These are phyloP conservation scores for Volucella zonaria DNA, from an alignment of 2,888 invertebrate species.

Conservation along the genomic window DNA sequence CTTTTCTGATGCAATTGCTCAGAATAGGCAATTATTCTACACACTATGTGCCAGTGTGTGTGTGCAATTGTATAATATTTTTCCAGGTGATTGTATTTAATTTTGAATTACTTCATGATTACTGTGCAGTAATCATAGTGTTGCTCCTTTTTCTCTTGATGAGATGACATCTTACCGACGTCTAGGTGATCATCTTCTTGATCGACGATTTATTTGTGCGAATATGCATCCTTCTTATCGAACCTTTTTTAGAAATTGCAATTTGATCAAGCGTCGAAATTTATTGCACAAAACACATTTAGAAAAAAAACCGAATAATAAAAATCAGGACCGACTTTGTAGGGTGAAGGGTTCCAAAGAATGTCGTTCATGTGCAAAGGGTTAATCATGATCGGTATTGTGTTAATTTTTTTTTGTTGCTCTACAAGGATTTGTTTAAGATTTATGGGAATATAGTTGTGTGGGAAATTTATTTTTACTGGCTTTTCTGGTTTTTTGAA, in stretches of 20 bases:
- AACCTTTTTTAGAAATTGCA: constrained; percentile 57
- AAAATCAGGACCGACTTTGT: background rate
- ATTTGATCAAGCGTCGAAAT: constrained; percentile 67
- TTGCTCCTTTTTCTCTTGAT: constrained; percentile 24
- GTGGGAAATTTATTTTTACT: constrained; percentile 68
- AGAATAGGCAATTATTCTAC: constrained; percentile 7
- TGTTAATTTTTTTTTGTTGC: constrained; percentile 2
- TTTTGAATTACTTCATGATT: constrained; percentile 67
- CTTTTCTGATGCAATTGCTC: constrained; percentile 66
- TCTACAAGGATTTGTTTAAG: constrained; percentile 45
- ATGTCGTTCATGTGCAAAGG: constrained; percentile 34
- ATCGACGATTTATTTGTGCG: constrained; percentile 42
- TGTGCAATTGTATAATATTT: constrained; percentile 16
- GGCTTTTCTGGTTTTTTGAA: constrained; percentile 58
- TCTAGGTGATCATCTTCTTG: constrained; percentile 23
- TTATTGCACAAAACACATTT: constrained; percentile 66
- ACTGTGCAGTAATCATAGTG: background rate
- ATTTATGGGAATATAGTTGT: constrained; percentile 65
- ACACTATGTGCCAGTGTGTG: background rate
- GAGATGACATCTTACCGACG: constrained; percentile 26
- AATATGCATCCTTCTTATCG: constrained; percentile 16
- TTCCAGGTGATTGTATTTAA: constrained; percentile 71
- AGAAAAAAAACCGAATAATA: constrained; percentile 12
- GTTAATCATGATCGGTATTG: constrained; percentile 44
- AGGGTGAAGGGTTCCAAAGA: constrained; percentile 29